Percentiles rank a stretch among this genome's conserved stretches.
Conservation (phyloP, 2,888 invertebrate species). For the Stenchaetothrips biformis region DNA sequence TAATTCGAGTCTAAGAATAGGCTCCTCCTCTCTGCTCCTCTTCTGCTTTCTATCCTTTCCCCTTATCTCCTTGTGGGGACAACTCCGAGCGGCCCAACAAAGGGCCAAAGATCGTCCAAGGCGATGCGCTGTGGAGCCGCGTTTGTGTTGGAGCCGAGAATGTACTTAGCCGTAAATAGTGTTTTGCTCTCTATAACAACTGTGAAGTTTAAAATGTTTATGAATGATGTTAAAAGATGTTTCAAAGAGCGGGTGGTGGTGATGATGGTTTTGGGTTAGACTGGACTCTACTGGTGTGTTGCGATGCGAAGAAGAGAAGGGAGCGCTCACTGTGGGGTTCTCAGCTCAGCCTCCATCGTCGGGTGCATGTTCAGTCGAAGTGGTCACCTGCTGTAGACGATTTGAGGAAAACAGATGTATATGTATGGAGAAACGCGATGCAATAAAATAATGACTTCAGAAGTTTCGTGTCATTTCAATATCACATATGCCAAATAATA, state of each 20-base stretch:
- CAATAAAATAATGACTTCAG: neutral
- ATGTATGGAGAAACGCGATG: neutral
- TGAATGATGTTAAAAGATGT: too few species aligned
- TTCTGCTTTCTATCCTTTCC: neutral
- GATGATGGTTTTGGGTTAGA: neutral
- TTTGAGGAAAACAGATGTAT: neutral
- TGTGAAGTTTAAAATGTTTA: neutral
- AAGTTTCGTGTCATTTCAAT: too few species aligned
- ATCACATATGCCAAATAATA: too few species aligned
- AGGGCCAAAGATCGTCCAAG: neutral
- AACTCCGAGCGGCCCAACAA: neutral
- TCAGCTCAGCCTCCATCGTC: neutral
- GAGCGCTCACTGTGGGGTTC: neutral
- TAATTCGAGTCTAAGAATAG: neutral
- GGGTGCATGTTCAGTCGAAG: neutral
- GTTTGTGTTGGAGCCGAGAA: neutral
- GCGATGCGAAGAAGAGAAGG: neutral
- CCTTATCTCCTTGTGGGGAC: constrained; percentile 6
- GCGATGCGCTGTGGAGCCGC: neutral
- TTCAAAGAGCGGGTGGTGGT: neutral
- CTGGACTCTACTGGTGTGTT: neutral
- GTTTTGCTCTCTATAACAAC: neutral
- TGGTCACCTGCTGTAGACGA: neutral
- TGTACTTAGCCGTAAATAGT: neutral
- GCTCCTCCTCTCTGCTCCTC: neutral